Evolutionary conservation across 1,140 invertebrate species (phyloP), one percentile per base, ranked within the genome.

Genomic region (Drosophila nigromelanica): DNA sequence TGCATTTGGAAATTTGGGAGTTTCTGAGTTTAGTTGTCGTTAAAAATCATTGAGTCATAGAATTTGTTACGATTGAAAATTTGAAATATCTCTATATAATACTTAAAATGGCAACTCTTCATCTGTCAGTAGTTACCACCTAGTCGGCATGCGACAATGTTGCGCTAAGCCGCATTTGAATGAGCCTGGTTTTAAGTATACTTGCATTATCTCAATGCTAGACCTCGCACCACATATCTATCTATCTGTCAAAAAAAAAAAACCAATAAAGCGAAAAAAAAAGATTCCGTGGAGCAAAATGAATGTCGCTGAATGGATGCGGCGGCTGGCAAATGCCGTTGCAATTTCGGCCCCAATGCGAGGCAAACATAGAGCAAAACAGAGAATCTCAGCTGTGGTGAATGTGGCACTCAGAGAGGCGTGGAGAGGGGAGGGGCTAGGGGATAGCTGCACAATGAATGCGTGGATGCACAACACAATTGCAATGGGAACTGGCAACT

Each of bases 321-420:
- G 81, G 78, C 78, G 78, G 78, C 81, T 85, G 81, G 80, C 81
- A 85, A 85, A 86, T 85, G 81, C 81, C 74, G 78, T 50, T 80
- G 69, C 80, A 85, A 86, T 86, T 85, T 85, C 80, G 42, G 37
- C 21, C 52, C 52, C 33, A 56, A 55, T 52, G 47, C 56, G 51
- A 37, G 35, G 52, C 52, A 61, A 55, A 39, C 42, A 50, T 18
- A 42, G 37, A 42, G 68, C 73, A 35, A 10, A 30, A 15, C 39
- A 56, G 61, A 63, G 75, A 86, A 85, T 86, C 81, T 80, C 81
- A 86, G 82, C 78, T 87, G 81, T 54, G 74, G 58, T 52, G 58
- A 74, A 48, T 66, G 60, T 48, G 54, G 67, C 58, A 15, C 5
- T 30, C 39, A 54, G 5, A 8, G 67, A 33, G 18, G 37, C 24